Evolutionary conservation across 2,113 vertebrate species (phyloP).

Genomic region (Cisticola juncidis): DNA sequence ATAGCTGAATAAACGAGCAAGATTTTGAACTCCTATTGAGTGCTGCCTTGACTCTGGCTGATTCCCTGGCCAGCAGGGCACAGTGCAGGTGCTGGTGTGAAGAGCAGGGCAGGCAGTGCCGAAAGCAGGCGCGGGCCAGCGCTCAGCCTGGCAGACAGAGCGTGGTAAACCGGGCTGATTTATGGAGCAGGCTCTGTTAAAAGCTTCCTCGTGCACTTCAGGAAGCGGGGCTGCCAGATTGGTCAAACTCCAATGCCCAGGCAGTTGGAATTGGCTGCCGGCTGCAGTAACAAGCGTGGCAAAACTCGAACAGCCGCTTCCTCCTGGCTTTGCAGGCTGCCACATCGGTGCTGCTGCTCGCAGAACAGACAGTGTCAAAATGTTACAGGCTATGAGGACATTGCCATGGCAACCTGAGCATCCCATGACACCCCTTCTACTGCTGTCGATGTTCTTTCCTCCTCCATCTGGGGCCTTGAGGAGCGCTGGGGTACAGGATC

Average conservation of each 20-base stretch:
- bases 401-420: conserved; percentile 63
- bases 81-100: not conserved
- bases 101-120: not conserved
- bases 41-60: too few species aligned
- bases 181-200: conserved; percentile 19
- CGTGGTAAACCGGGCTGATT: not conserved
- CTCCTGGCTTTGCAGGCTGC: conserved; percentile 14
- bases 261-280: conserved; percentile 18
- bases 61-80: too few species aligned
- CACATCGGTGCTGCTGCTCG: not conserved
- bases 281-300: not conserved
- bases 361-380: conserved; percentile 58
- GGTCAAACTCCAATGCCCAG: conserved; percentile 28
- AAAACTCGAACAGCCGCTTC: not conserved
- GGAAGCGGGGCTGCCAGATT: not conserved
- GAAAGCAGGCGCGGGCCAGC: not conserved
- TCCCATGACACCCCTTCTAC: conserved; percentile 10
- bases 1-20: too few species aligned
- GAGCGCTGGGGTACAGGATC: not conserved
- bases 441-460: not conserved
- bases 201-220: conserved; percentile 32
- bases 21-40: too few species aligned
- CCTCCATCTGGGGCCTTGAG: conserved; percentile 10
- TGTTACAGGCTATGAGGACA: conserved; percentile 25
- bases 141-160: not conserved